Evolutionary conservation across 2,113 vertebrate species (phyloP).

Genomic region (Oncorhynchus masou): DNA sequence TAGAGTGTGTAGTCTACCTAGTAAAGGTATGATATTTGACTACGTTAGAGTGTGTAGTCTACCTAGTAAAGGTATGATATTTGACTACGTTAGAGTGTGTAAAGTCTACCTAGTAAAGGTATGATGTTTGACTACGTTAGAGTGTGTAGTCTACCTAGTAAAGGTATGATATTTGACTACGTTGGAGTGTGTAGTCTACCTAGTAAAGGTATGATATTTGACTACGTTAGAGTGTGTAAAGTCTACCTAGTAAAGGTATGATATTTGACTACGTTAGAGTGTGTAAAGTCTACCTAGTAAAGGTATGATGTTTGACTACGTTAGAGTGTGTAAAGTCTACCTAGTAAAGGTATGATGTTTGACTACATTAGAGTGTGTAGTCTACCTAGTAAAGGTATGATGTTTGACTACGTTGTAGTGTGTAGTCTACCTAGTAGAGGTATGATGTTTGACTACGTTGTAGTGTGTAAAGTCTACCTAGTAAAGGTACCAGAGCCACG

Average conservation of each 20-base stretch:
- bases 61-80: constrained; percentile 84
- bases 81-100: too few species aligned
- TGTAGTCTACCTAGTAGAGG: too few species aligned
- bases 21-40: constrained; percentile 78
- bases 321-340: too few species aligned
- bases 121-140: too few species aligned
- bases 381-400: too few species aligned
- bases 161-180: constrained; percentile 74
- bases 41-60: constrained; percentile 84
- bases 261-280: constrained; percentile 87
- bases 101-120: too few species aligned
- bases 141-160: constrained; percentile 75
- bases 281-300: constrained; percentile 89
- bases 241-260: constrained; percentile 89
- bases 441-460: too few species aligned
- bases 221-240: constrained; percentile 50
- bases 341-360: too few species aligned
- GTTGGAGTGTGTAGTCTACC: constrained; percentile 87
- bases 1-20: constrained; percentile 71
- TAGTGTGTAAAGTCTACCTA: too few species aligned
- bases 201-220: constrained; percentile 82
- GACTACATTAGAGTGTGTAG: too few species aligned
- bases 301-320: too few species aligned
- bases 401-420: too few species aligned
- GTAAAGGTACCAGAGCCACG: constrained; percentile 75